Percentiles rank a stretch among this genome's conserved stretches.
Evolutionary conservation across 2,113 vertebrate species (phyloP).

Genomic region (Typhlomys cinereus): DNA sequence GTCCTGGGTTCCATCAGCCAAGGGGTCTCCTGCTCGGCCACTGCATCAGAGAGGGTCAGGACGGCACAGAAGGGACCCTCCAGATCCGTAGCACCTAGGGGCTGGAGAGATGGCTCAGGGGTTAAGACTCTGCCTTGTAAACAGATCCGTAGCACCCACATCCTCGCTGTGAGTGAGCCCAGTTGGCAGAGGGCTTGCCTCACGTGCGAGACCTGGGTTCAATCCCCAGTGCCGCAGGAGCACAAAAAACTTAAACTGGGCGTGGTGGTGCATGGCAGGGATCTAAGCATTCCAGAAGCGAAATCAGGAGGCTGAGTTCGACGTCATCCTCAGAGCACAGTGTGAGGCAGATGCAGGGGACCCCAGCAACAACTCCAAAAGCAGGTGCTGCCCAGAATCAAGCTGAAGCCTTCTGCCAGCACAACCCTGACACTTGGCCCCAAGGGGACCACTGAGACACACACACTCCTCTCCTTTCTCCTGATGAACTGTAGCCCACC

Average conservation of each 20-base stretch:
- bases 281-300: background rate
- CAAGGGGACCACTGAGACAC: background rate
- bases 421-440: background rate
- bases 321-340: background rate
- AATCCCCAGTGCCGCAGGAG: background rate
- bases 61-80: too few relatives aligned
- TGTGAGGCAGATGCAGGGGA: background rate
- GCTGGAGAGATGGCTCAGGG: too few relatives aligned
- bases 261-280: accelerated
- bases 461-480: background rate
- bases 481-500: background rate
- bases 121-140: too few relatives aligned
- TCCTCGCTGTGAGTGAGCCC: background rate
- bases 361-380: background rate
- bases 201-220: background rate
- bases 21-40: too few relatives aligned
- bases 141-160: too few relatives aligned
- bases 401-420: background rate
- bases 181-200: background rate
- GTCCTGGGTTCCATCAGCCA: too few relatives aligned
- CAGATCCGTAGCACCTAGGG: too few relatives aligned
- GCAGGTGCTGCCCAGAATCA: background rate
- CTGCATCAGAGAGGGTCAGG: too few relatives aligned
- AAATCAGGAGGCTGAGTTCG: background rate
- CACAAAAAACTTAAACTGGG: background rate